Base-by-base conservation (phyloP, 2,113 vertebrate species). In the Brevimyrus niger region DNA sequence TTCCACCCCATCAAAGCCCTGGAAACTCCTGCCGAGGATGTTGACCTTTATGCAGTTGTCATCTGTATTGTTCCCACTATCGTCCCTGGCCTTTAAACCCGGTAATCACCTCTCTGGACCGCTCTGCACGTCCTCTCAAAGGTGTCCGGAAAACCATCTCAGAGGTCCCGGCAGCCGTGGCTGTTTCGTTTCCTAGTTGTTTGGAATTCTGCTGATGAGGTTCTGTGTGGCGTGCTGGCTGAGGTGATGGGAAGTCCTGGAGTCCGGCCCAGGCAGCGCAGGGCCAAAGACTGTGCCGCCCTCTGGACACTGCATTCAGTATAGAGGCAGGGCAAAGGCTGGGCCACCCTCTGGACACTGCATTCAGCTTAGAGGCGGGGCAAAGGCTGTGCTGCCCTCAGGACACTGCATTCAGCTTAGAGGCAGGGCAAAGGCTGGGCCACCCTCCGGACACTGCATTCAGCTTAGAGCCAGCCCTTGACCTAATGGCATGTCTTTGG, bases 31-130 rank as follows among this genome's bases (percentile, higher is more conserved):
- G 11, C 31, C 69, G 87, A 46, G 87, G 85, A 87, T 48, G 38
- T 48, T 80, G 48, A 90, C 89, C 89, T 90, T 90, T 87, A 82
- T 8, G 48, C 53, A 84, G 44, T 86, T 65, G 61, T 82, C 89
- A 87, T 51, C 61, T 44, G 58, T 61, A 21, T 65, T 35, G 69
- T 80, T 86, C 38, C 73, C 35, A 42, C 17, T n/a, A n/a, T 80
- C 89, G 48, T 17, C 11, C 65, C 86, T 82, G 89, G 86, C 89
- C 89, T 90, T 90, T 90, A 80, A 87, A 55, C 86, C 47, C 2
- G 50, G 86, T 83, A 90, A 61, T 88, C 65, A 42, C 86, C 50
- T 19, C 65, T 44, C 46, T 31, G 55, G 19, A 9, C 51, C 47
- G 9, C 80, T 83, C 80, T 27, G 15, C 51, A 8, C 23, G 8